A percentile compares a stretch with the other conserved stretches of the same genome.
These are phyloP conservation scores for Drosophila diplacantha DNA, from an alignment of 2,888 invertebrate species.

Conservation along the genomic window DNA sequence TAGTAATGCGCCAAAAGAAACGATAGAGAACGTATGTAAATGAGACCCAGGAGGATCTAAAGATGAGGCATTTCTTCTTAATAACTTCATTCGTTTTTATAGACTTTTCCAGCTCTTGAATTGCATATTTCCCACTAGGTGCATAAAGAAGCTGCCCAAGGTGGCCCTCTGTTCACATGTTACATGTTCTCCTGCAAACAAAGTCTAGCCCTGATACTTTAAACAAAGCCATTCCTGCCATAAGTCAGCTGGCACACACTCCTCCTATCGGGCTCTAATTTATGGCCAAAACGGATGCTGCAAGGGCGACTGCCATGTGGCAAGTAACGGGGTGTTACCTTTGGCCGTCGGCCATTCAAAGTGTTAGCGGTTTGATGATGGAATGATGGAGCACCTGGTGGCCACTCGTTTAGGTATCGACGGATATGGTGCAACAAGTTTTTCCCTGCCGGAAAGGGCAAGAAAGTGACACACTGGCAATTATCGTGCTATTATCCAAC, in stretches of 20 bases:
- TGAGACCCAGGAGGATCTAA: neutral
- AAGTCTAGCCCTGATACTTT: neutral
- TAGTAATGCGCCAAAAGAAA: too few species aligned
- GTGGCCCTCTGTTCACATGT: neutral
- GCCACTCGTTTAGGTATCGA: neutral
- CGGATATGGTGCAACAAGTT: constrained; percentile 31
- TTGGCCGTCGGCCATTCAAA: constrained; percentile 23
- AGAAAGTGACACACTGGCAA: constrained; percentile 31
- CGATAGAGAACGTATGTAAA: neutral
- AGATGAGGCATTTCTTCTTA: too few species aligned
- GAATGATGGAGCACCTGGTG: neutral
- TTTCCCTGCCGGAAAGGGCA: too few species aligned
- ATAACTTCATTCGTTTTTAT: neutral
- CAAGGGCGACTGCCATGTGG: neutral
- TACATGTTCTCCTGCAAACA: neutral
- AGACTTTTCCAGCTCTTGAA: neutral
- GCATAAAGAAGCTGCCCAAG: too few species aligned
- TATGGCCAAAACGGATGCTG: constrained; percentile 18
- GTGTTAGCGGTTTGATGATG: constrained; percentile 12
- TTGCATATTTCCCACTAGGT: neutral
- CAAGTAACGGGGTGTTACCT: constrained; percentile 22
- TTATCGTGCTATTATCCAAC: constrained; percentile 48
- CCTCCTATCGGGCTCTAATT: constrained; percentile 10
- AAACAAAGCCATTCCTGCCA: constrained; percentile 15
- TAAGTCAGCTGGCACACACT: constrained; percentile 18